Conservation (phyloP, 2,888 invertebrate species). For the Drosophila macrospina region DNA sequence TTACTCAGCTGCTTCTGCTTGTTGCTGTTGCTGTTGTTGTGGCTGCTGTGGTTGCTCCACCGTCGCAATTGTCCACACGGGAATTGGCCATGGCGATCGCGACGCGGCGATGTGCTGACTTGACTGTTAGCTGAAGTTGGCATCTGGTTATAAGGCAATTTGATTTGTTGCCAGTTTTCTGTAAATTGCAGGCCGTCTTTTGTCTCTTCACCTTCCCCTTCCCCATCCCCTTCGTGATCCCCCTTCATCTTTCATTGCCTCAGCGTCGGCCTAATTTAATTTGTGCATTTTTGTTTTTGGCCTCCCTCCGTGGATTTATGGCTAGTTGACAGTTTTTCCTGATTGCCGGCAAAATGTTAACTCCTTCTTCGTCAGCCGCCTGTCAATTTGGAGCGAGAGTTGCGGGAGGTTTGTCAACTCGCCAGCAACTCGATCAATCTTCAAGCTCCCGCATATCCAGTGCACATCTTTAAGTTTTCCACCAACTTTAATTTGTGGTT, state of each 20-base stretch:
- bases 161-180: slow-evolving; percentile 70
- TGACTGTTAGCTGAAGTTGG: slow-evolving; percentile 15
- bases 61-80: slow-evolving; percentile 74
- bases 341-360: slow-evolving; percentile 47
- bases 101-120: slow-evolving; percentile 23
- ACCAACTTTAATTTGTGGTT: slow-evolving; percentile 47
- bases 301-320: slow-evolving; percentile 59
- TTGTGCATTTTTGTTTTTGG: slow-evolving; percentile 58
- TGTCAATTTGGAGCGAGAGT: slow-evolving; percentile 46
- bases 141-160: slow-evolving; percentile 72
- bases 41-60: slow-evolving; percentile 21
- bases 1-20: slow-evolving; percentile 60
- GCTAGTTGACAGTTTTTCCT: slow-evolving; percentile 70
- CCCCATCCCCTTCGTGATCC: not conserved
- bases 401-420: slow-evolving; percentile 35
- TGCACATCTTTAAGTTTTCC: slow-evolving; percentile 8
- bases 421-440: not conserved
- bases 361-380: slow-evolving; percentile 13
- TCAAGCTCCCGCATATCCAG: not conserved
- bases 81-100: slow-evolving; percentile 67
- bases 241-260: too few species aligned
- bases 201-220: slow-evolving; percentile 33
- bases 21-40: slow-evolving; percentile 8
- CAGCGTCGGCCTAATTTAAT: slow-evolving; percentile 68
- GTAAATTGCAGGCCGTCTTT: slow-evolving; percentile 73